phyloP scores from a whole-genome alignment of 2,113 vertebrate species.

The Caranx melampygus region DNA sequence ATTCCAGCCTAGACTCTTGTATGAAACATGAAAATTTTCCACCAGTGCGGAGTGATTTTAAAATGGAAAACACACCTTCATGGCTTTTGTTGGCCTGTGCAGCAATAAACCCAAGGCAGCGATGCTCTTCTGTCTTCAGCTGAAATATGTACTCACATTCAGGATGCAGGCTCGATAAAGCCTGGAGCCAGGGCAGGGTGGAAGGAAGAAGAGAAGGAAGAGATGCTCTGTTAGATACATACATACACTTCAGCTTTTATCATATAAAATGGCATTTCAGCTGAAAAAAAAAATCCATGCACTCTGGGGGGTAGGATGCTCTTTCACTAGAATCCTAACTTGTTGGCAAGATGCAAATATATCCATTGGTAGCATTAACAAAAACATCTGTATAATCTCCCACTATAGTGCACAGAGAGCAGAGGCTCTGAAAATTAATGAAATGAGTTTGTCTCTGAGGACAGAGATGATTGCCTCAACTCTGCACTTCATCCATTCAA shows the following conservation, averaged over 20 bases:
- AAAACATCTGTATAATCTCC: constrained; percentile 6
- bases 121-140: constrained; percentile 79
- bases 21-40: constrained; percentile 17
- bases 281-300: background rate
- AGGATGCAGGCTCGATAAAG: constrained; percentile 78
- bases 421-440: background rate
- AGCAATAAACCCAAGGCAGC: constrained; percentile 74
- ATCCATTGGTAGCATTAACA: constrained; percentile 5
- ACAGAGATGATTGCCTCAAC: constrained; percentile 20
- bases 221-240: constrained; percentile 7
- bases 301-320: background rate
- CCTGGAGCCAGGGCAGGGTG: constrained; percentile 57
- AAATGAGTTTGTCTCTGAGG: constrained; percentile 9
- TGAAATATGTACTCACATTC: constrained; percentile 85
- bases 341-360: constrained; percentile 14
- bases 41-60: background rate
- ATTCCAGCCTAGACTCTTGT: constrained; percentile 2
- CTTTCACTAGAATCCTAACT: background rate
- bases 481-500: constrained; percentile 6
- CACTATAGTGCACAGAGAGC: background rate
- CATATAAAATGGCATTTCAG: background rate
- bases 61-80: constrained; percentile 59
- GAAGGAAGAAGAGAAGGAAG: background rate
- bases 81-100: constrained; percentile 73
- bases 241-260: background rate